Evolutionary conservation across 2,797 vertebrate species (phyloP).

Genomic region (Muscicapa comitata): DNA sequence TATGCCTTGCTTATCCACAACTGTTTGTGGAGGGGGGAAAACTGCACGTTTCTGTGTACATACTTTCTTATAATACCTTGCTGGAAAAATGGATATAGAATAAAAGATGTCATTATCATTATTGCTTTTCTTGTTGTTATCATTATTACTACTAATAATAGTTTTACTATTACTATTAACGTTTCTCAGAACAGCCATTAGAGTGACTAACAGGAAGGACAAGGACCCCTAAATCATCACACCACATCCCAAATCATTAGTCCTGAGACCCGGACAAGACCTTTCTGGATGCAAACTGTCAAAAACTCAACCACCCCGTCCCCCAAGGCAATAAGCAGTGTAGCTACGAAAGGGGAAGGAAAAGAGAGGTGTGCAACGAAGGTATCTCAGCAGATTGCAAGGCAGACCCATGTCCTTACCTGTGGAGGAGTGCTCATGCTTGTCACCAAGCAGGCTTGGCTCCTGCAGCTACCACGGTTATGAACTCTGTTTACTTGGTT

Average conservation of each 20-base stretch:
- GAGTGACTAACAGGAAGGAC: background rate
- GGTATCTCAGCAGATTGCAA: background rate
- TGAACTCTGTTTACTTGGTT: background rate
- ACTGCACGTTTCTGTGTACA: background rate
- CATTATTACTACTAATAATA: background rate
- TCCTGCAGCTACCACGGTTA: background rate
- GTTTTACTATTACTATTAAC: background rate
- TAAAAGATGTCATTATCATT: background rate
- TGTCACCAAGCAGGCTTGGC: background rate
- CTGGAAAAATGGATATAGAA: background rate
- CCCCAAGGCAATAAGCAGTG: background rate
- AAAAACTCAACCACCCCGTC: background rate
- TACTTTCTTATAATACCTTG: background rate
- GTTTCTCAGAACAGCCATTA: background rate
- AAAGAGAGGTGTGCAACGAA: background rate
- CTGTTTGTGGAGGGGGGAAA: background rate
- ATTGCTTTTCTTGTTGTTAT: background rate
- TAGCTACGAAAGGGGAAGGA: background rate
- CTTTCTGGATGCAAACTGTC: background rate
- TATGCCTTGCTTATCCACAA: background rate
- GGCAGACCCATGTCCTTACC: conserved; percentile 21
- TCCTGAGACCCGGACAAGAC: background rate
- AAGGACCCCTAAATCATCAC: background rate
- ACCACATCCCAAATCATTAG: background rate
- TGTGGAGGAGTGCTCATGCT: conserved; percentile 37